Evolutionary conservation across 2,797 vertebrate genomes (phyloP), one percentile per base, ranked within the genome.

Genomic region (Semaprochilodus insignis): DNA sequence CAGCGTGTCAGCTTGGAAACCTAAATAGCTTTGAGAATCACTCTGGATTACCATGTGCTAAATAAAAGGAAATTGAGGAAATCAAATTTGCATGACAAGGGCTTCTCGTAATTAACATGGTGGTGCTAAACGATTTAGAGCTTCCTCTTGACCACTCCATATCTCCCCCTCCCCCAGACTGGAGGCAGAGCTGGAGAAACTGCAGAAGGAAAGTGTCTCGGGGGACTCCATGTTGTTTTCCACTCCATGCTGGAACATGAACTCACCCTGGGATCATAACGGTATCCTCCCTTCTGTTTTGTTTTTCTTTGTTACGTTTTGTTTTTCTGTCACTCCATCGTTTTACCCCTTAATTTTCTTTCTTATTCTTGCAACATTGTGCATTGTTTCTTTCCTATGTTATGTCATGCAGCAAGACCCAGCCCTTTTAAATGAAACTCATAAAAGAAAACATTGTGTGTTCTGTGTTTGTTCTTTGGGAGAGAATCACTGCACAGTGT

Each of bases 121-220:
- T 54, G 23, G 23, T 65, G 52, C n/a, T 57, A 23, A 80, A 40
- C 70, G 5, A 59, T 79, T 74, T 60, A 70, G 15, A 16, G 52
- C 78, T 66, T 31, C 57, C 78, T 5, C 65, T n/a, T 25, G 57
- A 21, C 10, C 11, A 55, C 21, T 34, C 40, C 54, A 10, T 59
- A 31, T 51, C 66, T 79, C 59, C 60, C 48, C 69, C 54, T 66
- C 74, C 51, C 31, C 44, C 87, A 96, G 95, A 52, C 86, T 95
- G 83, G 94, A 96, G 89, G 93, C 89, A 4, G 94, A 96, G 85
- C 90, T 96, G 57, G 95, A 96, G 87, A 96, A 95, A 84, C 87
- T 95, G 77, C 94, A 94, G 80, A 94, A 92, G 83, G 90, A 88
- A 84, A 93, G 74, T 87, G 82, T 84, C 79, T 87, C 88, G 3